A percentile compares a stretch with the other conserved stretches of the same genome.
phyloP scores from a whole-genome alignment of 92 coral and sea anemone genomes.

The Anthopleura xanthogrammica region DNA sequence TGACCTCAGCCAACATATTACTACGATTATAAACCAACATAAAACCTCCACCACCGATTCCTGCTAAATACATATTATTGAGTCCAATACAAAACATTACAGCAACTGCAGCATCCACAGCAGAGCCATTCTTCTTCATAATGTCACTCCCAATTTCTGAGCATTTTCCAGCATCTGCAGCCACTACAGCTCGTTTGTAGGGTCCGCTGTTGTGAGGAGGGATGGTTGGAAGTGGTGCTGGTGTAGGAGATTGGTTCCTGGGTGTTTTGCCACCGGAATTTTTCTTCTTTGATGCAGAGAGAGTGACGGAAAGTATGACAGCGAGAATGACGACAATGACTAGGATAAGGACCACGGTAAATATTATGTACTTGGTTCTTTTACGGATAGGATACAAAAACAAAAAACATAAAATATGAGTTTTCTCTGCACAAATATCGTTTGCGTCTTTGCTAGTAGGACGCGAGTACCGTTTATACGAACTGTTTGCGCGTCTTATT shows the following conservation, averaged over 20 bases:
- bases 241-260: background rate
- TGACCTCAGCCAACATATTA: slow-evolving; percentile 48
- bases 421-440: too few relatives aligned
- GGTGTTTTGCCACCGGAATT: background rate
- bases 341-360: background rate
- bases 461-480: too few relatives aligned
- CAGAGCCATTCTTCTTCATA: slow-evolving; percentile 68
- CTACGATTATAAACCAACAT: slow-evolving; percentile 75
- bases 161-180: slow-evolving; percentile 70
- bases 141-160: slow-evolving; percentile 79
- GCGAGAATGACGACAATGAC: slow-evolving; percentile 8
- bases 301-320: slow-evolving; percentile 15
- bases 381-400: background rate
- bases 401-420: too few relatives aligned
- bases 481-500: too few relatives aligned
- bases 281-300: background rate
- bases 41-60: slow-evolving; percentile 96
- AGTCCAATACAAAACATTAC: slow-evolving; percentile 80
- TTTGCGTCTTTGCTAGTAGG: too few relatives aligned
- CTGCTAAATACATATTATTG: slow-evolving; percentile 94
- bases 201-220: slow-evolving; percentile 59
- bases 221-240: slow-evolving; percentile 23
- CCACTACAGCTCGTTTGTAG: slow-evolving; percentile 64
- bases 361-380: background rate
- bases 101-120: slow-evolving; percentile 89